Percentiles rank a stretch among this genome's conserved stretches.
Conservation (phyloP, 2,888 invertebrate genomes). For the Troides aeacus region DNA sequence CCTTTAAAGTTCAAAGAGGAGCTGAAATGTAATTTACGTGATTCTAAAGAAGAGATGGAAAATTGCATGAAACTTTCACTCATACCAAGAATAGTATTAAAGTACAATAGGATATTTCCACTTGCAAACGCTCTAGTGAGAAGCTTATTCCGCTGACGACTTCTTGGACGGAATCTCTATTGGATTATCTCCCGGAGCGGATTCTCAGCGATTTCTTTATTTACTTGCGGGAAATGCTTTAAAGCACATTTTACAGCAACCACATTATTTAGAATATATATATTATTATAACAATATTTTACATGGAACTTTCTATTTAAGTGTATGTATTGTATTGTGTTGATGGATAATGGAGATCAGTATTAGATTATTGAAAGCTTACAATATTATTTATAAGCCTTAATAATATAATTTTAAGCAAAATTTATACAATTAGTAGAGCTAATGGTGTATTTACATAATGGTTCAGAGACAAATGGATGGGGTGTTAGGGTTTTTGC, state of each 20-base stretch:
- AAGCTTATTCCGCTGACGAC: constrained; percentile 21
- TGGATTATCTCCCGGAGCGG: constrained; percentile 24
- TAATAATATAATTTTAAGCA: not conserved
- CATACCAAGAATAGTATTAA: constrained; percentile 18
- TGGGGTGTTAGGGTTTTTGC: too few relatives aligned
- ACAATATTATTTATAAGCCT: too few relatives aligned
- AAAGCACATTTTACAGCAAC: not conserved
- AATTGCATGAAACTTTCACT: constrained; percentile 20
- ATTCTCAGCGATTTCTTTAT: constrained; percentile 21
- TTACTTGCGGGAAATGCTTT: constrained; percentile 13
- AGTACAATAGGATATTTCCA: constrained; percentile 24
- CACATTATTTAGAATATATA: not conserved
- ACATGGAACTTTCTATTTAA: not conserved
- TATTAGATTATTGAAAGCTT: too few relatives aligned
- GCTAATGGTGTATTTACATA: not conserved
- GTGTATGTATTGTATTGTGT: not conserved
- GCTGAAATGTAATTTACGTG: constrained; percentile 10
- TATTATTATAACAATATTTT: not conserved
- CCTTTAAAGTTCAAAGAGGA: not conserved
- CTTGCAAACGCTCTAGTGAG: constrained; percentile 13
- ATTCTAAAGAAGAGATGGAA: constrained; percentile 12
- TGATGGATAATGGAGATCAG: not conserved
- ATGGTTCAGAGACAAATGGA: too few relatives aligned
- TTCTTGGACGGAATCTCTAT: constrained; percentile 25
- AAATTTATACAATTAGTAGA: not conserved